Percentiles rank a stretch among this genome's conserved stretches.
These are phyloP conservation scores for Podarcis cretensis DNA, from an alignment of 2,113 vertebrate genomes.

Conservation along the genomic window DNA sequence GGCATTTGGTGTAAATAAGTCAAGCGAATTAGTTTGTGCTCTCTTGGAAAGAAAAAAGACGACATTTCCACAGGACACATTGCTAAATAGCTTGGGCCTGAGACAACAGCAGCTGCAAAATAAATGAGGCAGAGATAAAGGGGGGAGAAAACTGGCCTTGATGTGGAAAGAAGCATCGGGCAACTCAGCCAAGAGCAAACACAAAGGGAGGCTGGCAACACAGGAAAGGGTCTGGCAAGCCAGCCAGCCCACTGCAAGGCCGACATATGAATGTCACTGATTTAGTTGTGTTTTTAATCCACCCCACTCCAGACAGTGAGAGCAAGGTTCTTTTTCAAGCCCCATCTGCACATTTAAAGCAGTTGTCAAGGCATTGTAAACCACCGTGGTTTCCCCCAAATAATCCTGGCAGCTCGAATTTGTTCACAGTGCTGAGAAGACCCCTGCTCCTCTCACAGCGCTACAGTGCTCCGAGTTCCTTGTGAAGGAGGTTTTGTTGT, in stretches of 20 bases:
- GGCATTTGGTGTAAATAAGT: background rate
- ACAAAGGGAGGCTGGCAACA: slow-evolving; percentile 38
- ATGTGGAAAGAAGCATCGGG: slow-evolving; percentile 25
- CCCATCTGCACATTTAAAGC: too few species aligned
- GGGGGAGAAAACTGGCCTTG: slow-evolving; percentile 49
- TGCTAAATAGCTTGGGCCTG: slow-evolving; percentile 63
- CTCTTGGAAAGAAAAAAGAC: background rate
- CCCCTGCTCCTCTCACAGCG: too few species aligned
- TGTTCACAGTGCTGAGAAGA: too few species aligned
- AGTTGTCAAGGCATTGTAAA: too few species aligned
- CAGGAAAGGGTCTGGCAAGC: background rate
- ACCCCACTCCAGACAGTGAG: background rate
- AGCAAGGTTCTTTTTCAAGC: background rate
- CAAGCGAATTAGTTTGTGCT: background rate
- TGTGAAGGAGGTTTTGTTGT: too few species aligned
- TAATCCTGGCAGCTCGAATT: too few species aligned
- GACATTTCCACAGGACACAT: slow-evolving; percentile 43
- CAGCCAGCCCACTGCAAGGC: background rate
- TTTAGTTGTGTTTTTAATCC: background rate
- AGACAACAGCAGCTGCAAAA: slow-evolving; percentile 72
- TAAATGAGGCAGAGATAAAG: slow-evolving; percentile 69
- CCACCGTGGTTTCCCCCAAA: too few species aligned
- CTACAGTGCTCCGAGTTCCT: too few species aligned
- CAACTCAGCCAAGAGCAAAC: slow-evolving; percentile 46
- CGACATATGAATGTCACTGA: background rate